A percentile compares a stretch with the other conserved stretches of the same genome.
phyloP scores from a whole-genome alignment of 2,888 invertebrate species.

The Sepioteuthis lessoniana region DNA sequence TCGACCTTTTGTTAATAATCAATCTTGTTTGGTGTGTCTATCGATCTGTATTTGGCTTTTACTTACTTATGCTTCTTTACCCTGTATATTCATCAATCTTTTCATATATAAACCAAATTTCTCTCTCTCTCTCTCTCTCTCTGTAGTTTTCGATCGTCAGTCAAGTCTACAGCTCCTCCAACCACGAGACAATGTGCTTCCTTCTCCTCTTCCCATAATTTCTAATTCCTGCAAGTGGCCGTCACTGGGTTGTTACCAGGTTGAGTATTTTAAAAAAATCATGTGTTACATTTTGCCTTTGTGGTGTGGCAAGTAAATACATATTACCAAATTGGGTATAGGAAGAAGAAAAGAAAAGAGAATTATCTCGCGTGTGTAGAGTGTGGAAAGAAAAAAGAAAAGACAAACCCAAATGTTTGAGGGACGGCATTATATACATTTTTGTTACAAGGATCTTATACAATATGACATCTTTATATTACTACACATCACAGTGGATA shows the following conservation, averaged over 20 bases:
- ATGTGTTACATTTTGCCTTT: not conserved
- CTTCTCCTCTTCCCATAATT: not conserved
- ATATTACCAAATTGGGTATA: not conserved
- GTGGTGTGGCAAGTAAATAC: not conserved
- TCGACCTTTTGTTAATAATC: not conserved
- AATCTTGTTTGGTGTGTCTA: not conserved
- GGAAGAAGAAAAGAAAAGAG: not conserved
- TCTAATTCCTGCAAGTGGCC: not conserved
- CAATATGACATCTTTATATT: not conserved
- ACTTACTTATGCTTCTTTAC: not conserved
- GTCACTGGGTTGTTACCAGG: not conserved
- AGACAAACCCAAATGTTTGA: not conserved
- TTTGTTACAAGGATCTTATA: not conserved
- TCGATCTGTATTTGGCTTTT: no score
- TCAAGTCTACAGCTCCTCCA: not conserved
- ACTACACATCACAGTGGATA: not conserved
- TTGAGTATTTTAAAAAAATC: not conserved
- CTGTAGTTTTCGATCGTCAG: not conserved
- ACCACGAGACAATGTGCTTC: constrained; percentile 18
- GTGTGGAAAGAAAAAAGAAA: not conserved
- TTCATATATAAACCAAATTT: no score
- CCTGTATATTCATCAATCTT: not conserved
- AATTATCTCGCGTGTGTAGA: not conserved
- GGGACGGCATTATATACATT: not conserved
- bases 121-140: not conserved